Conservation (phyloP, 2,888 invertebrate species). For the Eutolmus rufibarbis region DNA sequence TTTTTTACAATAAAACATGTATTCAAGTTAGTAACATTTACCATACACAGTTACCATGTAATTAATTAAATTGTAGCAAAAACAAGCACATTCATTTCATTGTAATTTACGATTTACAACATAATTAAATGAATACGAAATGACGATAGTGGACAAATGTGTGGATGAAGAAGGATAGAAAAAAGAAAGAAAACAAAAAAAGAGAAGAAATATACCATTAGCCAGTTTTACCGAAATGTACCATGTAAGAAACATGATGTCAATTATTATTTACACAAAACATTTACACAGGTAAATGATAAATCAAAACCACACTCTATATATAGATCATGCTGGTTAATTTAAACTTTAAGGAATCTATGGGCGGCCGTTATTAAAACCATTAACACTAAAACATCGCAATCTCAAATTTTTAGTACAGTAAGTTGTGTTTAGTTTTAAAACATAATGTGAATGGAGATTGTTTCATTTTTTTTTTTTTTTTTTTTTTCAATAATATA, state of each 20-base stretch:
- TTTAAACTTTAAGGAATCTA: background rate
- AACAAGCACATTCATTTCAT: conserved; percentile 45
- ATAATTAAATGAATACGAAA: background rate
- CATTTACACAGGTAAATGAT: background rate
- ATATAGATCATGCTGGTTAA: conserved; percentile 13
- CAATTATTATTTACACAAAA: background rate
- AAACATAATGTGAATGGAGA: background rate
- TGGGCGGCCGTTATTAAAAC: background rate
- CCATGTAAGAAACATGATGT: background rate
- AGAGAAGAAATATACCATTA: conserved; percentile 39
- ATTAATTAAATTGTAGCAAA: conserved; percentile 37
- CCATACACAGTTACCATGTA: background rate
- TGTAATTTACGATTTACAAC: conserved; percentile 2
- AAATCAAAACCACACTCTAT: conserved; percentile 25
- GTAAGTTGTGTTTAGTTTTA: background rate
- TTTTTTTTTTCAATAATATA: background rate
- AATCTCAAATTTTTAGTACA: conserved; percentile 46
- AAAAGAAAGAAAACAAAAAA: conserved; percentile 39
- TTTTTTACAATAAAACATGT: background rate
- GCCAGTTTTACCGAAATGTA: conserved; percentile 1
- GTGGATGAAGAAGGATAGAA: background rate
- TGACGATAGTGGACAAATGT: background rate
- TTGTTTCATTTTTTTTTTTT: background rate
- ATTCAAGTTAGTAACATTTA: background rate
- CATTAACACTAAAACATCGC: conserved; percentile 46